These are phyloP conservation scores for Schlechtendalia chinensis DNA, from an alignment of 1,140 invertebrate genomes.

Conservation along the genomic window DNA sequence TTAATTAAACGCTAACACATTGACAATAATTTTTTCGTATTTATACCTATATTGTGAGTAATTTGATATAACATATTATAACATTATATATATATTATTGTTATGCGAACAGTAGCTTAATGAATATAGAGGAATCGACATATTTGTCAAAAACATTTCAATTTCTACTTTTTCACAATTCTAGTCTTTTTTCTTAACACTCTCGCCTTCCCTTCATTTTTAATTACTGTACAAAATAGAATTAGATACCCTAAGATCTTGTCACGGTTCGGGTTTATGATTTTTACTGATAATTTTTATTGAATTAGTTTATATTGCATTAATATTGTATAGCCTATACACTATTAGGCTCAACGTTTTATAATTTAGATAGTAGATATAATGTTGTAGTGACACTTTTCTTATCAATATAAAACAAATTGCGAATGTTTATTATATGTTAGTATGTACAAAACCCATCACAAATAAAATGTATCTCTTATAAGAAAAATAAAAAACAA, in stretches of 20 bases:
- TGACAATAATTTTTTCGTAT: conserved; percentile 26
- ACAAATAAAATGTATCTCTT: neutral
- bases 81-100: neutral
- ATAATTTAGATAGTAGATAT: neutral
- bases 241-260: conserved; percentile 7
- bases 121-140: neutral
- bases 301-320: neutral
- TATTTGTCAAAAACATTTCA: conserved; percentile 18
- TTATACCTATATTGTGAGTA: neutral
- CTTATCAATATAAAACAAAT: conserved; percentile 4
- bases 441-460: conserved; percentile 3
- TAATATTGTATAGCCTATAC: neutral
- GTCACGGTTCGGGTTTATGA: neutral
- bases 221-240: conserved; percentile 28
- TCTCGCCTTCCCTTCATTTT: neutral
- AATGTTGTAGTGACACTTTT: conserved; percentile 16
- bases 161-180: conserved; percentile 30
- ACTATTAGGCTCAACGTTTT: conserved; percentile 1
- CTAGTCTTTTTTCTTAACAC: conserved; percentile 22
- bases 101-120: neutral
- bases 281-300: conserved; percentile 12
- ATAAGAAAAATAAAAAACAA: too few relatives aligned
- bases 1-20: conserved; percentile 25
- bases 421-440: neutral
- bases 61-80: conserved; percentile 13